phyloP scores from a whole-genome alignment of 2,113 vertebrate genomes.

The Aepyceros melampus region DNA sequence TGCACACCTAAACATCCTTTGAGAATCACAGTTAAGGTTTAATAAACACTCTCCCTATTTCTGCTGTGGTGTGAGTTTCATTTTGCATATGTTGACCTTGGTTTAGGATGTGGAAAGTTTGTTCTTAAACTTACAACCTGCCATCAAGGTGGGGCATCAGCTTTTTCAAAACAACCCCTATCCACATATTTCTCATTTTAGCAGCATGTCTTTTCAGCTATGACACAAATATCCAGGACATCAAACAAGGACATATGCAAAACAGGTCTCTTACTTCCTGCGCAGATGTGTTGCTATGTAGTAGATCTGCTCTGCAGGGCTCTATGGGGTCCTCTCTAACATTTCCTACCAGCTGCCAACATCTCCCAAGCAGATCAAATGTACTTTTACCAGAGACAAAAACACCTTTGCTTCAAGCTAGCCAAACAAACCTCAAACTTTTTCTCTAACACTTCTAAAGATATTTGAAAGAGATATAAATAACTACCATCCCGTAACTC shows the following conservation, averaged over 20 bases:
- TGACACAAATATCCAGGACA: constrained; percentile 27
- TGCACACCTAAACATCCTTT: constrained; percentile 46
- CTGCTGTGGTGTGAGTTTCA: constrained; percentile 73
- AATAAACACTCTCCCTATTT: constrained; percentile 80
- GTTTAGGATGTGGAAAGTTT: constrained; percentile 36
- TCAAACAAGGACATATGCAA: constrained; percentile 61
- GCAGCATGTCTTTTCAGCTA: constrained; percentile 55
- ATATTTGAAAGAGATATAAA: background rate
- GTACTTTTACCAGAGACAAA: constrained; percentile 38
- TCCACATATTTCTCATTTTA: constrained; percentile 52
- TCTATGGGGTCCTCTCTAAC: background rate
- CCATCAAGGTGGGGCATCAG: constrained; percentile 37
- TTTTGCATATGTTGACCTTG: constrained; percentile 81
- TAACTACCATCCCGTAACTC: background rate
- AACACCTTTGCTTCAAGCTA: background rate
- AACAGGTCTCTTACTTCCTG: constrained; percentile 13
- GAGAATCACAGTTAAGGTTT: constrained; percentile 72
- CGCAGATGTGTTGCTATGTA: background rate
- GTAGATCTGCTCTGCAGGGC: constrained; percentile 6
- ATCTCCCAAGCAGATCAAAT: background rate
- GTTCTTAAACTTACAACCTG: constrained; percentile 71
- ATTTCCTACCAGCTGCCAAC: background rate
- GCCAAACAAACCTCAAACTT: constrained; percentile 5
- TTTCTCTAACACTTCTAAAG: background rate
- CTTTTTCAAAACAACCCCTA: constrained; percentile 59